These are phyloP conservation scores for Ophioninae sp. DNA, from an alignment of 2,888 invertebrate genomes.

Conservation along the genomic window DNA sequence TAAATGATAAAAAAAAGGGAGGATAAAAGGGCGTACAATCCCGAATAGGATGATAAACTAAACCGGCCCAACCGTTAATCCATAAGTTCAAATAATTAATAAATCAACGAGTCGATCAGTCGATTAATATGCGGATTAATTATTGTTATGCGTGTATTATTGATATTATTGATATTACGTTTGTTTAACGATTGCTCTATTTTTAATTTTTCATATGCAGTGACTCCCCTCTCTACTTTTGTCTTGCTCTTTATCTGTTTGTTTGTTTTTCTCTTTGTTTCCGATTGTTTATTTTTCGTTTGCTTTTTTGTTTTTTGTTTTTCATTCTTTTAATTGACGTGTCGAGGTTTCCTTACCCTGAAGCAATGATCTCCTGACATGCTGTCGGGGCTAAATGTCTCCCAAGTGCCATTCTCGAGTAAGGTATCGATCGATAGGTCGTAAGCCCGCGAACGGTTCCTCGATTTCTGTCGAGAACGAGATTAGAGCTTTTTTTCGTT, in stretches of 20 bases:
- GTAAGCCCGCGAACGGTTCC: constrained; percentile 82
- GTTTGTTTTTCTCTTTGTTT: not conserved
- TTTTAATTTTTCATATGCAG: not conserved
- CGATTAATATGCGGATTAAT: constrained; percentile 36
- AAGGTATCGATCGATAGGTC: constrained; percentile 84
- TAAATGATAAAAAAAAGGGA: constrained; percentile 42
- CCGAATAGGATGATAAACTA: constrained; percentile 40
- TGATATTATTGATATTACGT: constrained; percentile 57
- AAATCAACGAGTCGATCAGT: constrained; percentile 28
- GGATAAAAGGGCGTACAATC: constrained; percentile 46
- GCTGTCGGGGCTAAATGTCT: constrained; percentile 83
- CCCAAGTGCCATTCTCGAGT: constrained; percentile 85
- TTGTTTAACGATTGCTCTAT: constrained; percentile 46
- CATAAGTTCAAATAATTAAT: constrained; percentile 26
- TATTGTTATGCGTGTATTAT: constrained; percentile 57
- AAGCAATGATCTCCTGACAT: constrained; percentile 83
- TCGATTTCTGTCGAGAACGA: constrained; percentile 81
- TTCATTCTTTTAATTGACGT: constrained; percentile 53
- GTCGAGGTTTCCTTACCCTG: constrained; percentile 82
- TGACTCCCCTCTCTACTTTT: constrained; percentile 30
- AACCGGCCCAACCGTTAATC: constrained; percentile 44
- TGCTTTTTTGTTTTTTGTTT: constrained; percentile 26
- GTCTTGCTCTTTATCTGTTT: constrained; percentile 13
- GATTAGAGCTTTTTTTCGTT: constrained; percentile 73
- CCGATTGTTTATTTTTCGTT: constrained; percentile 28